Percentiles rank a stretch among this genome's conserved stretches.
Conservation (phyloP, 2,113 vertebrate species). For the Xiphorhynchus elegans region DNA sequence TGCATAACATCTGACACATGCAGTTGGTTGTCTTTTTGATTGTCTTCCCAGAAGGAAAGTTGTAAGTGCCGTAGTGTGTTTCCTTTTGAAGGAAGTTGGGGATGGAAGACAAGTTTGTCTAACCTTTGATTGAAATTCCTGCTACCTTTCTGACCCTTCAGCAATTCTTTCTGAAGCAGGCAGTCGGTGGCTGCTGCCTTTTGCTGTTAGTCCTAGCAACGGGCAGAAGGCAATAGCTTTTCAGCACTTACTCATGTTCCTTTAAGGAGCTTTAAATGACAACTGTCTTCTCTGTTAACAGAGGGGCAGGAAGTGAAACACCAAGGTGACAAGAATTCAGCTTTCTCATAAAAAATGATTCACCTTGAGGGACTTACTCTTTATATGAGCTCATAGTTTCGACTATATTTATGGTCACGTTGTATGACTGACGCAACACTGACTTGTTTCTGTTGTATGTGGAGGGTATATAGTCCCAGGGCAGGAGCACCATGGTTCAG, state of each 20-base stretch:
- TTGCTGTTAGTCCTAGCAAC: not conserved
- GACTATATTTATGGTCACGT: not conserved
- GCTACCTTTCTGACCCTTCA: not conserved
- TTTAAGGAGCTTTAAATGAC: not conserved
- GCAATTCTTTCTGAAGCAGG: not conserved
- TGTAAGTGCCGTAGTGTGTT: not conserved
- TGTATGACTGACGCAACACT: not conserved
- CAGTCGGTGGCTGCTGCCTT: not conserved
- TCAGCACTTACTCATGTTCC: not conserved
- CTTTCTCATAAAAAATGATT: not conserved
- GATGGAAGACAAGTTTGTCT: not conserved
- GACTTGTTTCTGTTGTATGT: not conserved
- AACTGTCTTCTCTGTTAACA: not conserved
- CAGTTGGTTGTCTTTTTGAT: not conserved
- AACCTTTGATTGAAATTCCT: not conserved
- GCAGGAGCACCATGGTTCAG: not conserved
- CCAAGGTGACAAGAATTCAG: not conserved
- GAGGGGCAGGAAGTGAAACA: not conserved
- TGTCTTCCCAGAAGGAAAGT: not conserved
- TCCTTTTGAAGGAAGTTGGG: not conserved
- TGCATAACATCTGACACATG: not conserved
- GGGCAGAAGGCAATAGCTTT: not conserved
- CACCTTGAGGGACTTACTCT: not conserved
- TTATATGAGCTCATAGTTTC: not conserved
- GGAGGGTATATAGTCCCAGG: not conserved